Evolutionary conservation across 2,113 vertebrate genomes (phyloP), one percentile per base, ranked within the genome.

Genomic region (Neotoma lepida): DNA sequence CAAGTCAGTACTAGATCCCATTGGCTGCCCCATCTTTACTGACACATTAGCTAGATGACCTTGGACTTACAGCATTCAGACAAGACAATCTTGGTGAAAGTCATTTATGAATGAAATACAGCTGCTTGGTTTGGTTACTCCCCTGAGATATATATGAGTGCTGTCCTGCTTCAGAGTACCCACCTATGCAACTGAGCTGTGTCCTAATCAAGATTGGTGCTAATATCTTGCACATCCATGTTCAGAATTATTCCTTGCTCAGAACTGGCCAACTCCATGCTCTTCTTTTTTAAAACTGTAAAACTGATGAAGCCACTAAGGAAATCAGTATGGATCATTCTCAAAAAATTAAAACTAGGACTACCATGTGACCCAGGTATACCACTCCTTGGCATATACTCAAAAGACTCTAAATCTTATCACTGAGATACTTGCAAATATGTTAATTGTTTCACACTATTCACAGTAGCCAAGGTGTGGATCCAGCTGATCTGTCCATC

Each of bases 161-260:
- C 8, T 74, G 64, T 35, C 17, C 70, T 2, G 4, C 46, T 73
- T 51, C 51, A 44, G 77, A 86, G 9, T 44, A 58, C 56, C 39
- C 17, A 20, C 20, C 41, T 41, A 15, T n/a, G 54, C 22, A 63
- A 84, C 44, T 70, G 63, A 91, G n/a, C 76, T 35, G 68, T 13
- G 17, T 49, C 58, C 71, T 66, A 46, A 35, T 61, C 35, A 66
- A 22, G 61, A 91, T 22, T 28, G 73, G 24, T 15, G 54, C 46
- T 66, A 78, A 74, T 46, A n/a, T 56, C 54, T 46, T 58, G 49
- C 22, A 54, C 58, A 3, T 61, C 20, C 56, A n/a, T 63, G 81
- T 82, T 41, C 76, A 54, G 86, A 89, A 78, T 70, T 44, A 91
- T 39, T 76, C 46, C 35, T 90, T 92, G 73, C 33, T 93, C 82